Evolutionary conservation across 1,140 invertebrate species (phyloP).

Genomic region (Agrypnia vestita): DNA sequence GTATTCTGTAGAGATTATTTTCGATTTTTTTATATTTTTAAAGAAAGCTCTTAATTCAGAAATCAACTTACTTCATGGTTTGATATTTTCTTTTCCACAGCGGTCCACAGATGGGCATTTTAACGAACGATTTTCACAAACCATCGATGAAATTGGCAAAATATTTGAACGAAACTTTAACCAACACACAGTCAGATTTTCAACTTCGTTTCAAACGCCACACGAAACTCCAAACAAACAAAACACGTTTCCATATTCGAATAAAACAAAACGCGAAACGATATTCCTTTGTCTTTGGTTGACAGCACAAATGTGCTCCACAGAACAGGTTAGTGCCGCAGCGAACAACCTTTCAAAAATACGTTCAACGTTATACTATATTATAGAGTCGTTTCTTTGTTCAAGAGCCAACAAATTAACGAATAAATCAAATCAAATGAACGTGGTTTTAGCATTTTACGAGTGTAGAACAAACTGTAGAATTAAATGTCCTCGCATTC

Average conservation of each 20-base stretch:
- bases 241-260: constrained; percentile 22
- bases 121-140: not conserved
- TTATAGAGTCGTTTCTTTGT: constrained; percentile 1
- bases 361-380: not conserved
- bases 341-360: no score
- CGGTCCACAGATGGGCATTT: constrained; percentile 24
- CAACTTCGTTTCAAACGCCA: constrained; percentile 6
- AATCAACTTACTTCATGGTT: constrained; percentile 3
- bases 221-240: not conserved
- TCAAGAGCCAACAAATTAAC: not conserved
- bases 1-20: no score
- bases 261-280: constrained; percentile 11
- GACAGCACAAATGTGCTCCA: not conserved
- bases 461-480: no score
- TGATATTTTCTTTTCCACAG: constrained; percentile 29
- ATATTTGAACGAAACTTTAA: not conserved
- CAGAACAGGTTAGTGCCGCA: constrained; percentile 17
- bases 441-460: no score
- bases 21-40: no score
- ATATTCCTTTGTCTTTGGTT: constrained; percentile 33
- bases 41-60: no score
- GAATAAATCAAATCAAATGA: no score
- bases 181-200: not conserved
- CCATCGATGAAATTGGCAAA: not conserved
- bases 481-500: no score